These are phyloP conservation scores for Channa maculata DNA, from an alignment of 2,113 vertebrate genomes.

Conservation along the genomic window DNA sequence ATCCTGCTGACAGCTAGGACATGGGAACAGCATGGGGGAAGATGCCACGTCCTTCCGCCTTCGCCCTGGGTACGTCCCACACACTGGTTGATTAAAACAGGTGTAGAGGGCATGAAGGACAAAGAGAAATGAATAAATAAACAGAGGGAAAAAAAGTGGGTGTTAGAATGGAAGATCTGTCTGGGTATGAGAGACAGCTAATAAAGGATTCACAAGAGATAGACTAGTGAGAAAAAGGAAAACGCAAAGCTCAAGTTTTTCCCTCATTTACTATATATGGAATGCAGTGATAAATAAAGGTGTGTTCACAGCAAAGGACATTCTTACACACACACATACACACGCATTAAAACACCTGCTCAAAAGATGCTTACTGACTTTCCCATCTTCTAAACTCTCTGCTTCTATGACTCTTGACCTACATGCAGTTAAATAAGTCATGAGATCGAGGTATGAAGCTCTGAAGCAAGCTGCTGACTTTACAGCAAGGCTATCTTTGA, in stretches of 20 bases:
- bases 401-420: constrained; percentile 3
- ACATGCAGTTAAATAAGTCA: constrained; percentile 40
- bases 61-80: constrained; percentile 93
- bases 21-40: constrained; percentile 90
- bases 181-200: background rate
- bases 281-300: constrained; percentile 6
- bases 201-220: background rate
- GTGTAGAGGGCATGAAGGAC: constrained; percentile 2
- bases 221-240: background rate
- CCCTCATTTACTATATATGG: background rate
- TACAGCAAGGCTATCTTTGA: constrained; percentile 24
- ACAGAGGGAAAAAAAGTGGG: background rate
- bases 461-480: constrained; percentile 3
- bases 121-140: constrained; percentile 6
- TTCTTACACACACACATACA: constrained; percentile 23
- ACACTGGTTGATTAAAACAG: constrained; percentile 79
- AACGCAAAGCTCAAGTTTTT: background rate
- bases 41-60: constrained; percentile 85
- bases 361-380: constrained; percentile 17
- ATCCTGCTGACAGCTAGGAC: constrained; percentile 90
- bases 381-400: constrained; percentile 16
- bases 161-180: background rate
- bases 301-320: constrained; percentile 11
- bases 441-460: constrained; percentile 17
- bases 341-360: constrained; percentile 29